These are phyloP conservation scores for Borostomias antarcticus DNA, from an alignment of 2,797 vertebrate species.

Conservation along the genomic window DNA sequence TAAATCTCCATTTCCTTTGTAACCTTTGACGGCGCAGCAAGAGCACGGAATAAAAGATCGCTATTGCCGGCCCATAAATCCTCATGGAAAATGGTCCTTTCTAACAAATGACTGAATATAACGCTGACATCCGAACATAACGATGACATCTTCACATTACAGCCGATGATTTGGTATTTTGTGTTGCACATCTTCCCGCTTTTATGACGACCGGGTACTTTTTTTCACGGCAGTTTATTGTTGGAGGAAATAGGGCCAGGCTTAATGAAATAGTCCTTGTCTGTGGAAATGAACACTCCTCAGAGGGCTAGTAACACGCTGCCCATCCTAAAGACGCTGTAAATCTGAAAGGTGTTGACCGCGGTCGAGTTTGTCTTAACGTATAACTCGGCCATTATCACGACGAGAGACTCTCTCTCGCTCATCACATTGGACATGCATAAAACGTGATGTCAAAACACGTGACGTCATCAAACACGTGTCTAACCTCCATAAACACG, in stretches of 20 bases:
- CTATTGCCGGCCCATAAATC: slow-evolving; percentile 79
- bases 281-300: slow-evolving; percentile 55
- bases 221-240: slow-evolving; percentile 72
- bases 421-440: slow-evolving; percentile 16
- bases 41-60: slow-evolving; percentile 79
- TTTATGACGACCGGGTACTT: slow-evolving; percentile 65
- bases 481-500: slow-evolving; percentile 8
- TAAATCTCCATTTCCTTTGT: slow-evolving; percentile 77
- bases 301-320: slow-evolving; percentile 28
- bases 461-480: slow-evolving; percentile 22
- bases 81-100: slow-evolving; percentile 77
- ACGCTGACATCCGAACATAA: no score
- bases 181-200: slow-evolving; percentile 64
- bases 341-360: slow-evolving; percentile 42
- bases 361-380: slow-evolving; percentile 26
- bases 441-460: no score
- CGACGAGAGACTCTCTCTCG: background rate
- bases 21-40: slow-evolving; percentile 78
- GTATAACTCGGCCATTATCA: slow-evolving; percentile 31
- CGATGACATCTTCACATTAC: slow-evolving; percentile 77
- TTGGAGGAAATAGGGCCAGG: slow-evolving; percentile 62
- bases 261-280: slow-evolving; percentile 67
- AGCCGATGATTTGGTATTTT: slow-evolving; percentile 77
- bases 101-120: slow-evolving; percentile 77
- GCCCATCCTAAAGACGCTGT: slow-evolving; percentile 42